Percentiles rank a stretch among this genome's conserved stretches.
phyloP scores from a whole-genome alignment of 2,888 invertebrate species.

The Pammene fasciana region DNA sequence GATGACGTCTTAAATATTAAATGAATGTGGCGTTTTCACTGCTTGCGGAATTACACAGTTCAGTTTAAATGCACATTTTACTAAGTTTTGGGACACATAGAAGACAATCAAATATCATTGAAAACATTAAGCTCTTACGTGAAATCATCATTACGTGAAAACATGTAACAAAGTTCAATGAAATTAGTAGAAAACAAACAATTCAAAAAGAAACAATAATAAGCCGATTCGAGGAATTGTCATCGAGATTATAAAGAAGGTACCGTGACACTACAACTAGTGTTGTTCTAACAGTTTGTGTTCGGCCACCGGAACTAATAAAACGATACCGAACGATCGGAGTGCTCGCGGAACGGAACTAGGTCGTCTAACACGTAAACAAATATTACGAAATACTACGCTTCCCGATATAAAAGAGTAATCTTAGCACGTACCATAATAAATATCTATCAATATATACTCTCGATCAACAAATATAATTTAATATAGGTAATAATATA shows the following conservation, averaged over 20 bases:
- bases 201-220: constrained; percentile 20
- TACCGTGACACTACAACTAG: constrained; percentile 32
- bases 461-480: constrained; percentile 79
- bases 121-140: constrained; percentile 51
- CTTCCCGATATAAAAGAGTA: constrained; percentile 65
- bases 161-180: constrained; percentile 45
- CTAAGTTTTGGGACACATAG: constrained; percentile 60
- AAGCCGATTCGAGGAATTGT: constrained; percentile 37
- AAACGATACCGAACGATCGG: constrained; percentile 42
- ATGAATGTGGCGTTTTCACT: constrained; percentile 64
- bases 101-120: constrained; percentile 61
- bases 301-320: constrained; percentile 13
- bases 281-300: constrained; percentile 26
- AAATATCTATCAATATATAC: constrained; percentile 79
- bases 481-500: constrained; percentile 74
- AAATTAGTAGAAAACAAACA: constrained; percentile 37
- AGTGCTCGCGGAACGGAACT: constrained; percentile 49
- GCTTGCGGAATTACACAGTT: constrained; percentile 60
- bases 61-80: constrained; percentile 69
- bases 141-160: constrained; percentile 47
- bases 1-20: constrained; percentile 46
- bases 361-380: constrained; percentile 57
- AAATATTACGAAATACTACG: constrained; percentile 59
- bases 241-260: constrained; percentile 23
- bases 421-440: constrained; percentile 69